These are phyloP conservation scores for Eudorcas thomsonii DNA, from an alignment of 2,113 vertebrate species.

Conservation along the genomic window DNA sequence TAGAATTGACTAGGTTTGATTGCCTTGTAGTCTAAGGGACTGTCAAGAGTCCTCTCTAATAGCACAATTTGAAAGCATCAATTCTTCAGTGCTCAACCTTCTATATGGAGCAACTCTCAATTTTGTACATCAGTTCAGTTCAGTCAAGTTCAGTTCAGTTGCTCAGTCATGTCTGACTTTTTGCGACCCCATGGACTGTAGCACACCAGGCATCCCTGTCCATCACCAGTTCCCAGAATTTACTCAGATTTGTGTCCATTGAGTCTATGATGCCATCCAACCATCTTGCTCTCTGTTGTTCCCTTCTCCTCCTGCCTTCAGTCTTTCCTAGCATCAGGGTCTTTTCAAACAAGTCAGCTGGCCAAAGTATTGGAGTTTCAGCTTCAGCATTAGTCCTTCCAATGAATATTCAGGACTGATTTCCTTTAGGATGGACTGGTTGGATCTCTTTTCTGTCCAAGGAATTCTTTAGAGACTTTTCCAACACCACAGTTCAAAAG, in stretches of 20 bases:
- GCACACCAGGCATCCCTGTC: background rate
- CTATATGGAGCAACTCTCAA: background rate
- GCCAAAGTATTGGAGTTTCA: too few relatives aligned
- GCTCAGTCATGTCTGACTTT: background rate
- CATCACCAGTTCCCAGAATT: background rate
- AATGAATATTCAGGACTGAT: too few relatives aligned
- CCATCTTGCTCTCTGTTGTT: background rate
- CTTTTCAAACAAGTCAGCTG: background rate
- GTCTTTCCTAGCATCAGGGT: background rate
- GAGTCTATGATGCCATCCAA: background rate
- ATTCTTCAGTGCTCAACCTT: background rate
- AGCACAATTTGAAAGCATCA: background rate
- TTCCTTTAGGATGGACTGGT: background rate
- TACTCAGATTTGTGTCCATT: background rate
- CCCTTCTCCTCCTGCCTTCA: rapidly evolving
- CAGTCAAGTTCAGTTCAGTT: background rate
- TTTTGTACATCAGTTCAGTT: background rate
- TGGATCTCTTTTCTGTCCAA: background rate
- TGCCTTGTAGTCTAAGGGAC: background rate
- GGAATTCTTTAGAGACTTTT: background rate
- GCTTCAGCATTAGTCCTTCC: too few relatives aligned
- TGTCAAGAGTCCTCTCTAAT: background rate
- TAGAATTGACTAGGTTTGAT: background rate
- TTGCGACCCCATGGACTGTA: background rate
- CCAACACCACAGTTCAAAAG: background rate